A percentile compares a stretch with the other conserved stretches of the same genome.
Conservation (phyloP, 53 echinoderm and acorn worm species). For the Actinopyga echinites region DNA sequence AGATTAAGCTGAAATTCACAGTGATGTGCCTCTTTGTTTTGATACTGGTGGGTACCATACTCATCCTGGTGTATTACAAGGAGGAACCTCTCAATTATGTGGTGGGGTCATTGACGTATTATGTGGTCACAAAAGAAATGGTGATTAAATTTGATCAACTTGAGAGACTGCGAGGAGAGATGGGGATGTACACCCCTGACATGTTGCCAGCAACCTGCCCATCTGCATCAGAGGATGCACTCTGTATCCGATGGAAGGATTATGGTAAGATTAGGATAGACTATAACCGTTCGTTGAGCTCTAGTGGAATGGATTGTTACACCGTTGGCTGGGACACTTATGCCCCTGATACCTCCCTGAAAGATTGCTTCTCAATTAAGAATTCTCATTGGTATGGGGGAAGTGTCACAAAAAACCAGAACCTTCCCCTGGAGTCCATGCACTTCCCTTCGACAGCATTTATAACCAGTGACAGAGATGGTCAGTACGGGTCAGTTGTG, state of each 20-base stretch:
- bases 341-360: constrained; percentile 50
- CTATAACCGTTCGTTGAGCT: constrained; percentile 33
- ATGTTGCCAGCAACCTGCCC: constrained; percentile 77
- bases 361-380: constrained; percentile 78
- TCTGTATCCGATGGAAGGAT: constrained; percentile 78
- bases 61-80: constrained; percentile 71
- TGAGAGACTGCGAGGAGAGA: constrained; percentile 60
- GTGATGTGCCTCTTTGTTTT: constrained; percentile 70
- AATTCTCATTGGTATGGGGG: constrained; percentile 96
- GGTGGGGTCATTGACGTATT: constrained; percentile 70
- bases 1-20: constrained; percentile 81
- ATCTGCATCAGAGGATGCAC: constrained; percentile 25
- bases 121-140: constrained; percentile 65
- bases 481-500: constrained; percentile 74
- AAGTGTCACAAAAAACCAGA: constrained; percentile 66
- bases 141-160: constrained; percentile 51
- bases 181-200: constrained; percentile 68
- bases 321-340: constrained; percentile 72
- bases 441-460: constrained; percentile 65
- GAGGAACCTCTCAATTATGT: constrained; percentile 83
- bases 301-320: constrained; percentile 75
- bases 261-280: constrained; percentile 69
- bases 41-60: constrained; percentile 75
- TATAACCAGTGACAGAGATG: constrained; percentile 64
- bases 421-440: constrained; percentile 73